phyloP scores from a whole-genome alignment of 1,140 invertebrate genomes.

The Calliopsis andreniformis region DNA sequence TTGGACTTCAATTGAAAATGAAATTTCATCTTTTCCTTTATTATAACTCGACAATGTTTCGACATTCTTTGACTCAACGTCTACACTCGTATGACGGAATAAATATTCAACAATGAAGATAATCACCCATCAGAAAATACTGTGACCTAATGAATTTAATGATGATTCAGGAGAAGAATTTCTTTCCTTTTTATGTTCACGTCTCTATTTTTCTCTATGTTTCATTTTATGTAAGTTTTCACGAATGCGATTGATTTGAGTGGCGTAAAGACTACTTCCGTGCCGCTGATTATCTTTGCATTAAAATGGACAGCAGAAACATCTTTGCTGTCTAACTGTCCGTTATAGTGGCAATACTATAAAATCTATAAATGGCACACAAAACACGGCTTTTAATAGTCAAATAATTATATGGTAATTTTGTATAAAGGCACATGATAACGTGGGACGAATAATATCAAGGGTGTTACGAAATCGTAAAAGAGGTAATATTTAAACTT shows the following conservation, averaged over 20 bases:
- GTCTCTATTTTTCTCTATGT: not conserved
- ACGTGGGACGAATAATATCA: not conserved
- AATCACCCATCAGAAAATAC: conserved; percentile 5
- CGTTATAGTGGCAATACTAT: not conserved
- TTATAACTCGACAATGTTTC: not conserved
- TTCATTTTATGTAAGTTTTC: conserved; percentile 51
- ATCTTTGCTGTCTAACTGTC: conserved; percentile 18
- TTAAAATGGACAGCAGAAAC: conserved; percentile 4
- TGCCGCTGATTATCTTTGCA: not conserved
- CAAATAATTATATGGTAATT: conserved; percentile 12
- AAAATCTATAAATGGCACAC: not conserved
- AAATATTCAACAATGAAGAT: conserved; percentile 1
- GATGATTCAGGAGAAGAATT: conserved; percentile 10
- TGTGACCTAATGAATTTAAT: not conserved
- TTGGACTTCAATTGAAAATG: no score
- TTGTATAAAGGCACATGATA: not conserved
- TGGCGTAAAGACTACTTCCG: conserved; percentile 20
- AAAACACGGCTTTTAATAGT: not conserved
- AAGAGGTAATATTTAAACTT: no score
- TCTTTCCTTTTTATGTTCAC: not conserved
- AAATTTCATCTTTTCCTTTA: no score
- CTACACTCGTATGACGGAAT: not conserved
- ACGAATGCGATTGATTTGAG: not conserved
- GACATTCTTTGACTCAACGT: conserved; percentile 10
- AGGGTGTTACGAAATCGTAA: no score